Evolutionary conservation across 2,888 invertebrate genomes (phyloP), one percentile per base, ranked within the genome.

Genomic region (Eristalis pertinax): DNA sequence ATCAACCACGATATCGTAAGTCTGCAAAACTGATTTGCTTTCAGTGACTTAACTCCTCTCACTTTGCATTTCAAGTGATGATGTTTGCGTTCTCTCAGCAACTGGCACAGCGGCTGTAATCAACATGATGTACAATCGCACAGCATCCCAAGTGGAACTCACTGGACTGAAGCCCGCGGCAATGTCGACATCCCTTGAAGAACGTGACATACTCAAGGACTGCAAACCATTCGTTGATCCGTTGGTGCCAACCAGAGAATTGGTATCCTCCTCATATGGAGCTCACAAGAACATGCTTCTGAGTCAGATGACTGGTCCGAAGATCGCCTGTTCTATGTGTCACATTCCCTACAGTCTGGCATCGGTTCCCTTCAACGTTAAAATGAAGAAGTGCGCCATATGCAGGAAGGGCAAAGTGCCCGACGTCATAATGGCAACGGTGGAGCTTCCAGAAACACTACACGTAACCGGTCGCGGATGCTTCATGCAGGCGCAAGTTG

Each of bases 61-160:
- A 19, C 50, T 19, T 50, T 50, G 8, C 50, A 50, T 50, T n/a
- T 50, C 50, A 8, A 98, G 98, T 90, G 99, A 99, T 91, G 99
- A 99, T 90, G 97, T 99, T 0, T 98, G 98, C 91, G 97, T 99
- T 0, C 92, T 99, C 43, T 98, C 98, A 69, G 99, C 98, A 0
- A 96, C 96, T 24, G 99, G 99, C 0, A 99, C 99, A 0, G 99
- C 99, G 1, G 99, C 98, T 0, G 96, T 97, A 22, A 97, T 96
- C 78, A 95, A 95, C 90, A 94, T 95, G 90, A 94, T 94, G 43
- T 94, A 94, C 79, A 94, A 91, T 89, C 93, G 91, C 11, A 92
- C 93, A 2, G 90, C 92, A 10, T 91, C 92, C 2, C 92, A 92
- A 83, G 90, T 91, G 3, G 93, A 93, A 88, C 90, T 92, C 11